These are phyloP conservation scores for Cyclophora albipunctata DNA, from an alignment of 2,888 invertebrate genomes.

Conservation along the genomic window DNA sequence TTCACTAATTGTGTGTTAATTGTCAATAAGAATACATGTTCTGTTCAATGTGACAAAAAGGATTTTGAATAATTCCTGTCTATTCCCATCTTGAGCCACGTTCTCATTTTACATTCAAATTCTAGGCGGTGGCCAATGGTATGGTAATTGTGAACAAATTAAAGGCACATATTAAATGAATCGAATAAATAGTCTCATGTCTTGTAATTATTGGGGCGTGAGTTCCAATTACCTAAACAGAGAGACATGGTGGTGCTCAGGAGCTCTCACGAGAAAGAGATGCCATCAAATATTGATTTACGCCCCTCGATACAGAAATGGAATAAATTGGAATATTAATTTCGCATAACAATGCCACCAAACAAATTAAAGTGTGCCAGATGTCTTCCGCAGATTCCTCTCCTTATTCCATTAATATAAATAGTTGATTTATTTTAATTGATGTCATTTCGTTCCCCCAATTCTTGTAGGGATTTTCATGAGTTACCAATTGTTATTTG, in stretches of 20 bases:
- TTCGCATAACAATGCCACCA: slow-evolving; percentile 68
- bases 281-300: slow-evolving; percentile 66
- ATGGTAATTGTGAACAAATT: too few relatives aligned
- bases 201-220: slow-evolving; percentile 39
- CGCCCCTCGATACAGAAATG: slow-evolving; percentile 65
- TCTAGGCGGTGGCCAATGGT: too few relatives aligned
- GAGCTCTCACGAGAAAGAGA: slow-evolving; percentile 13
- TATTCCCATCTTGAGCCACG: too few relatives aligned
- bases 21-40: too few relatives aligned
- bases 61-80: too few relatives aligned
- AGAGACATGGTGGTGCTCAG: slow-evolving; percentile 10
- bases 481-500: slow-evolving; percentile 11
- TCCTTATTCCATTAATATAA: slow-evolving; percentile 53
- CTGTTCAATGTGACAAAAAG: too few relatives aligned
- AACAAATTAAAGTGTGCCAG: slow-evolving; percentile 73
- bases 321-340: slow-evolving; percentile 76
- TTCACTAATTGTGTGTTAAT: too few relatives aligned
- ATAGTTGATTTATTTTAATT: slow-evolving; percentile 53
- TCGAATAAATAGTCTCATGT: slow-evolving; percentile 22
- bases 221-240: slow-evolving; percentile 41
- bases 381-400: slow-evolving; percentile 60
- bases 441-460: slow-evolving; percentile 28
- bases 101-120: too few relatives aligned
- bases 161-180: slow-evolving; percentile 8
- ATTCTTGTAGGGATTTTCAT: slow-evolving; percentile 21